Percentiles rank a stretch among this genome's conserved stretches.
These are phyloP conservation scores for Crotalus horridus DNA, from an alignment of 2,113 vertebrate species.

Conservation along the genomic window DNA sequence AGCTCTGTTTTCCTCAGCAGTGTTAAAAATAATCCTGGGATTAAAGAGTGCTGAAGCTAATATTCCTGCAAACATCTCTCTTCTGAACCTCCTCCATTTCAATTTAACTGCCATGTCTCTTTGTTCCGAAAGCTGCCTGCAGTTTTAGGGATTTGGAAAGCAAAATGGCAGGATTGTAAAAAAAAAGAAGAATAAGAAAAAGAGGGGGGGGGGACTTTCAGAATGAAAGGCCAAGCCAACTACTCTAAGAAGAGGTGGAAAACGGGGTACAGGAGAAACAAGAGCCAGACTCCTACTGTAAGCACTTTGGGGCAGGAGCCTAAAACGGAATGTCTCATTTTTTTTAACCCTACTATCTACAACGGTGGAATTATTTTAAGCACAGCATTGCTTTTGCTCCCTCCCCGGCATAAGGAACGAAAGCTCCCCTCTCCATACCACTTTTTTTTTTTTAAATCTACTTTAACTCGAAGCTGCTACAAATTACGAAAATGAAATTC, in stretches of 20 bases:
- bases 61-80: neutral
- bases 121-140: constrained; percentile 14
- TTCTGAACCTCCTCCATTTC: neutral
- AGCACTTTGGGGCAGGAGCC: constrained; percentile 3
- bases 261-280: neutral
- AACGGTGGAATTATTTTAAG: neutral
- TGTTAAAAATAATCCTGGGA: neutral
- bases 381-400: neutral
- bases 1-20: neutral
- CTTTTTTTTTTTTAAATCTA: neutral
- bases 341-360: neutral
- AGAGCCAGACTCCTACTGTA: neutral
- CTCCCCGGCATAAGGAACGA: neutral
- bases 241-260: neutral
- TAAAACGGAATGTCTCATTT: neutral
- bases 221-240: neutral
- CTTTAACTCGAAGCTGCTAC: neutral
- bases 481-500: neutral
- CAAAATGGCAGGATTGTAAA: constrained; percentile 8
- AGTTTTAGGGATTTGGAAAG: neutral
- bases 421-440: neutral
- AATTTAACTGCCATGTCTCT: neutral
- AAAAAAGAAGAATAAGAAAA: neutral
- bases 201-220: neutral
- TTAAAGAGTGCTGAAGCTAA: neutral